Conservation (phyloP, 2,797 vertebrate genomes). For the Gymnocypris eckloni region DNA sequence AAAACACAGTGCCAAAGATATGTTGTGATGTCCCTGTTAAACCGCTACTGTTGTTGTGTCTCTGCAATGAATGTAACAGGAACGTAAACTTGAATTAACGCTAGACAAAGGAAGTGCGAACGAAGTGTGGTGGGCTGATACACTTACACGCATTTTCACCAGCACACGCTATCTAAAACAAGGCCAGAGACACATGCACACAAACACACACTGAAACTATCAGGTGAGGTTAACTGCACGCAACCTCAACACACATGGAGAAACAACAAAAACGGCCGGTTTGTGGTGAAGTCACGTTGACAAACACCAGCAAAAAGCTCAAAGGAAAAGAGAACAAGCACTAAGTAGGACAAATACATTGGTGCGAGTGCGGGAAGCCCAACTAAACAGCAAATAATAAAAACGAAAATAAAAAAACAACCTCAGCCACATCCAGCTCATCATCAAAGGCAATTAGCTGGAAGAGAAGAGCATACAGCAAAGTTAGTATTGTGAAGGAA, state of each 20-base stretch:
- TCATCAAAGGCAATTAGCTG: slow-evolving; percentile 95
- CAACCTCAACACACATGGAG: slow-evolving; percentile 30
- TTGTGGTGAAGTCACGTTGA: slow-evolving; percentile 42
- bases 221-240: slow-evolving; percentile 40
- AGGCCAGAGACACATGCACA: slow-evolving; percentile 28
- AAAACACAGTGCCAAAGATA: no score
- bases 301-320: slow-evolving; percentile 24
- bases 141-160: slow-evolving; percentile 12
- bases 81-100: slow-evolving; percentile 21
- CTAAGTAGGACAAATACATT: slow-evolving; percentile 14
- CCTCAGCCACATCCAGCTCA: slow-evolving; percentile 98
- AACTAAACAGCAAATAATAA: slow-evolving; percentile 32
- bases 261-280: slow-evolving; percentile 31
- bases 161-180: slow-evolving; percentile 11
- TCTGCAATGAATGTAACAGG: slow-evolving; percentile 14
- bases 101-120: slow-evolving; percentile 22
- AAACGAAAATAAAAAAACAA: slow-evolving; percentile 72
- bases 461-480: slow-evolving; percentile 82
- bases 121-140: slow-evolving; percentile 2
- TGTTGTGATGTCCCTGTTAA: not conserved
- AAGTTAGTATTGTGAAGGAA: slow-evolving; percentile 79
- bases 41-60: not conserved
- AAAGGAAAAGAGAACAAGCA: slow-evolving; percentile 34
- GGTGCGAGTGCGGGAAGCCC: slow-evolving; percentile 26
- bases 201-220: slow-evolving; percentile 50